Percentiles rank a stretch among this genome's conserved stretches.
These are phyloP conservation scores for Intellagama lesueurii DNA, from an alignment of 2,797 vertebrate species.

Conservation along the genomic window DNA sequence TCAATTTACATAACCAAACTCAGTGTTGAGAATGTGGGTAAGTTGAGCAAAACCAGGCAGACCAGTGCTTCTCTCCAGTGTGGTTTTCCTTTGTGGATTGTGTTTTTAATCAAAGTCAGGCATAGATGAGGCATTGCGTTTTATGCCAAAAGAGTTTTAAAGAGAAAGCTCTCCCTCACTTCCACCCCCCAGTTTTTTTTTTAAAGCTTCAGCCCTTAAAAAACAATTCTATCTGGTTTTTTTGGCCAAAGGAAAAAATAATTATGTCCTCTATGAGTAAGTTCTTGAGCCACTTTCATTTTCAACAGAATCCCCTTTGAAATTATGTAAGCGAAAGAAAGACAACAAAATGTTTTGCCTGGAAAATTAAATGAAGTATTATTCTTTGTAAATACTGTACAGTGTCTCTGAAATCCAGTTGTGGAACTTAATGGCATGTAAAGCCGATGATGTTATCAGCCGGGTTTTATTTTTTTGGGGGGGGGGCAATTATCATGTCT, in stretches of 20 bases:
- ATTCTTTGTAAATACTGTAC: conserved; percentile 48
- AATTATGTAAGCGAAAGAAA: conserved; percentile 32
- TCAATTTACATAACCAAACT: neutral
- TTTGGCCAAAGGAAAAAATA: conserved; percentile 40
- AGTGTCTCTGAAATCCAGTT: too few species aligned
- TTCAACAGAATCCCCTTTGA: conserved; percentile 46
- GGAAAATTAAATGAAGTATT: conserved; percentile 49
- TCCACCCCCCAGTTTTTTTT: conserved; percentile 52
- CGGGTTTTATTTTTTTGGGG: too few species aligned
- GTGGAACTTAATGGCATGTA: too few species aligned
- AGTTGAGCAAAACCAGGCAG: neutral
- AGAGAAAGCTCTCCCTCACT: conserved; percentile 34
- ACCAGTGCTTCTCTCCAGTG: neutral
- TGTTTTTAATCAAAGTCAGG: conserved; percentile 46
- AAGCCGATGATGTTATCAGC: too few species aligned
- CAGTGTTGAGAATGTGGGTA: conserved; percentile 2
- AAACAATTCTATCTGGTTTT: conserved; percentile 8
- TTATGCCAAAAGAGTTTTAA: conserved; percentile 58
- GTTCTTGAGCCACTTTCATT: conserved; percentile 45
- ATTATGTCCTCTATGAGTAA: conserved; percentile 41
- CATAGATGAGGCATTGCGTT: conserved; percentile 54
- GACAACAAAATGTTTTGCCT: conserved; percentile 39
- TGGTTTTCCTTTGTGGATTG: conserved; percentile 14
- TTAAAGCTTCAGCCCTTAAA: conserved; percentile 59
- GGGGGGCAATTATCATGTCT: too few species aligned